These are phyloP conservation scores for Atethmia centrago DNA, from an alignment of 2,888 invertebrate species.

Conservation along the genomic window DNA sequence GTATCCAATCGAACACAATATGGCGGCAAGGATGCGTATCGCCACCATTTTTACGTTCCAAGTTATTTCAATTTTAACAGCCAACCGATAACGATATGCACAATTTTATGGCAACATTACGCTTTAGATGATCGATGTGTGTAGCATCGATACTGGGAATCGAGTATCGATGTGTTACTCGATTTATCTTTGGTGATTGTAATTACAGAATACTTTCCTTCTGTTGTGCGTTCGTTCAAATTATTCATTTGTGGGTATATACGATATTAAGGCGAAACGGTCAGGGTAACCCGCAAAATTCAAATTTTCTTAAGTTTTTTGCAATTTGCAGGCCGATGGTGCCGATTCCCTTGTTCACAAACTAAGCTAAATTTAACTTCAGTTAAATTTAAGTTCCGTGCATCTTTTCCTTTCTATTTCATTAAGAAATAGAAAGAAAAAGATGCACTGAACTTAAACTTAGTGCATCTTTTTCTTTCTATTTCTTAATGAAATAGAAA, in stretches of 20 bases:
- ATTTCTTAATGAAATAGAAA: too few relatives aligned
- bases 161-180: constrained; percentile 34
- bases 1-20: constrained; percentile 11
- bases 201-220: neutral
- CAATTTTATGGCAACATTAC: constrained; percentile 69
- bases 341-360: too few relatives aligned
- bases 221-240: neutral
- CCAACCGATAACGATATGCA: constrained; percentile 67
- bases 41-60: constrained; percentile 63
- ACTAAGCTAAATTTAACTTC: too few relatives aligned
- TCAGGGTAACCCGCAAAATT: too few relatives aligned
- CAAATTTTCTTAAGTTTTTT: too few relatives aligned
- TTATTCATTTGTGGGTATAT: neutral
- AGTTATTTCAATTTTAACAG: constrained; percentile 74
- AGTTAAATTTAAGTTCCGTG: too few relatives aligned
- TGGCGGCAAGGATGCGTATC: constrained; percentile 31
- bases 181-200: constrained; percentile 26
- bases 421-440: too few relatives aligned
- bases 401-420: too few relatives aligned
- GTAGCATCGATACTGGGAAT: constrained; percentile 36
- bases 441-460: too few relatives aligned
- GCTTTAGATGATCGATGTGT: constrained; percentile 57
- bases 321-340: too few relatives aligned
- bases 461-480: too few relatives aligned
- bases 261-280: too few relatives aligned